phyloP scores from a whole-genome alignment of 2,888 invertebrate genomes.

The Cantharis nigra region DNA sequence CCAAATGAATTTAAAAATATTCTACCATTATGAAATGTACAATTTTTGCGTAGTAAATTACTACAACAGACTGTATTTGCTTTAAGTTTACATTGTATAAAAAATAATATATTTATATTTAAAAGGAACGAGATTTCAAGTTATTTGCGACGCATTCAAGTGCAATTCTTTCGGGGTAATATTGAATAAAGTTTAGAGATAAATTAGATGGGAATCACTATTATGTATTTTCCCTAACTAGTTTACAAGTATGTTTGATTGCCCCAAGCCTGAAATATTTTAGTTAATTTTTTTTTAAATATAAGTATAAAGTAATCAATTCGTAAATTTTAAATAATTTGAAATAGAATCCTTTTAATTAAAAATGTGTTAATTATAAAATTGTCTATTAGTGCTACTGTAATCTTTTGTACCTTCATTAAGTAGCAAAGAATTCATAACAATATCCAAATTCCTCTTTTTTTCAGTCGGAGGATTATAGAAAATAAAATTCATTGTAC shows the following conservation, averaged over 20 bases:
- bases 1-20: slow-evolving; percentile 55
- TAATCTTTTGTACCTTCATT: neutral
- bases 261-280: neutral
- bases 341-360: neutral
- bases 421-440: neutral
- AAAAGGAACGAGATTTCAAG: neutral
- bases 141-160: neutral
- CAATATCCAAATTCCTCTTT: neutral
- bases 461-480: neutral
- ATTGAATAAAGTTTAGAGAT: neutral
- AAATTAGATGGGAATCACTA: neutral
- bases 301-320: too few relatives aligned
- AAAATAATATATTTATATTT: neutral
- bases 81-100: neutral
- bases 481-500: slow-evolving; percentile 15
- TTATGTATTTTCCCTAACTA: neutral
- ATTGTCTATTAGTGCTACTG: neutral
- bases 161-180: neutral
- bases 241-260: neutral
- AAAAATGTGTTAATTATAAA: neutral
- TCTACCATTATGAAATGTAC: neutral
- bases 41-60: neutral
- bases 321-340: neutral
- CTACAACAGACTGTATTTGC: slow-evolving; percentile 2
- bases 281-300: neutral